Percentiles rank a stretch among this genome's conserved stretches.
phyloP scores from a whole-genome alignment of 2,888 invertebrate genomes.

The Magallana nippona region DNA sequence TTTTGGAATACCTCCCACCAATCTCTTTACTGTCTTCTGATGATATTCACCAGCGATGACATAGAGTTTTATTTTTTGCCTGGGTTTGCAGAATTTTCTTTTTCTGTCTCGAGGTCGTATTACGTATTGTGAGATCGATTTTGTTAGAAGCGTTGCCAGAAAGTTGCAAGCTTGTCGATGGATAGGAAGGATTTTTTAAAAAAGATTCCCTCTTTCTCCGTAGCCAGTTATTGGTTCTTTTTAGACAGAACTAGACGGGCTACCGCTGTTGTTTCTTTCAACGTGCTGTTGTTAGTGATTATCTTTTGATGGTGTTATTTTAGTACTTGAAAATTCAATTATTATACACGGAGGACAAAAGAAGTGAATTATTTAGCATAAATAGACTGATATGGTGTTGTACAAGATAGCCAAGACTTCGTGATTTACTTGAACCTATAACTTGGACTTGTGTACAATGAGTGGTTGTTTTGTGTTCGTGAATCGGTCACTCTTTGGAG shows the following conservation, averaged over 20 bases:
- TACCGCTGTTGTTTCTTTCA: too few species aligned
- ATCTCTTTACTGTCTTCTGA: not conserved
- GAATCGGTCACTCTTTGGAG: conserved; percentile 50
- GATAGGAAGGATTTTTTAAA: not conserved
- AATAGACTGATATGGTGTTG: not conserved
- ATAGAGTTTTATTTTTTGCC: not conserved
- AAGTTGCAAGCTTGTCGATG: conserved; percentile 15
- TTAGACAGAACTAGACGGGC: too few species aligned
- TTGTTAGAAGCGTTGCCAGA: conserved; percentile 18
- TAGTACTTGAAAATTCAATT: too few species aligned
- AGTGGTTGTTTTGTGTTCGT: conserved; percentile 46
- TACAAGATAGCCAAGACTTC: not conserved
- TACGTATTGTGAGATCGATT: conserved; percentile 9
- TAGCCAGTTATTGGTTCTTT: too few species aligned
- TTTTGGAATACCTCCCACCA: conserved; percentile 7
- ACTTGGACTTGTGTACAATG: conserved; percentile 9
- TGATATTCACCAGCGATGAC: conserved; percentile 17
- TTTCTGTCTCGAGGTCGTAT: not conserved
- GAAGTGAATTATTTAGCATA: not conserved
- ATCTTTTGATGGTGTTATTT: too few species aligned
- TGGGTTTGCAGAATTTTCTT: not conserved
- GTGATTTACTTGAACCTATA: too few species aligned
- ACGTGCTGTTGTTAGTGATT: too few species aligned
- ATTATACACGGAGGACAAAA: too few species aligned
- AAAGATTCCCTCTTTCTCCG: not conserved